A percentile compares a stretch with the other conserved stretches of the same genome.
phyloP scores from a whole-genome alignment of 2,888 invertebrate species.

The Drosophila meridionalis region DNA sequence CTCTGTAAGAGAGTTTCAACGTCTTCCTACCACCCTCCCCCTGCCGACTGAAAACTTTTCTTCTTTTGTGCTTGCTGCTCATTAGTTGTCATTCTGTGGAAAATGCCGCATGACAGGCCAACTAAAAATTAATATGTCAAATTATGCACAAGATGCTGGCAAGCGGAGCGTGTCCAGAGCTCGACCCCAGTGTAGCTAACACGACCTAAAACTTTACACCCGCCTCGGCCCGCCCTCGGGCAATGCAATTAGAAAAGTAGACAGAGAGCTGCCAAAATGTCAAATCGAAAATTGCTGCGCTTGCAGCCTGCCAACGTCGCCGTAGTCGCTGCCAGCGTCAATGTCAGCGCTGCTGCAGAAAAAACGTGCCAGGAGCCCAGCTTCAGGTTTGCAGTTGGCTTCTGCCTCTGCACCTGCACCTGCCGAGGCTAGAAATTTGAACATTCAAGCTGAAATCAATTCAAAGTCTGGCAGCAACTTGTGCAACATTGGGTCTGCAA shows the following conservation, averaged over 20 bases:
- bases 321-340: constrained; percentile 28
- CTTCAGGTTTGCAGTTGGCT: constrained; percentile 38
- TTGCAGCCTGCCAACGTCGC: constrained; percentile 45
- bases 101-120: constrained; percentile 53
- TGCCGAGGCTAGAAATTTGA: constrained; percentile 26
- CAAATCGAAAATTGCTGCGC: constrained; percentile 77
- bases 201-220: constrained; percentile 10
- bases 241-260: constrained; percentile 72
- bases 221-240: not conserved
- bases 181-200: constrained; percentile 21
- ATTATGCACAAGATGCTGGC: constrained; percentile 62
- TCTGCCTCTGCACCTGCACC: constrained; percentile 39
- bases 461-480: constrained; percentile 19
- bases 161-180: constrained; percentile 66
- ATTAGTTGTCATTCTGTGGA: constrained; percentile 63
- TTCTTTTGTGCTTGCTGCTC: constrained; percentile 27
- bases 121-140: constrained; percentile 76
- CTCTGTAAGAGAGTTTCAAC: not conserved
- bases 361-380: constrained; percentile 40
- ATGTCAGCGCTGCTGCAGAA: constrained; percentile 42
- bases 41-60: not conserved
- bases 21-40: not conserved
- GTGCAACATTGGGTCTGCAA: constrained; percentile 44
- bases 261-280: constrained; percentile 72
- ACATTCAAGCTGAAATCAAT: constrained; percentile 43